Evolutionary conservation across 2,113 vertebrate genomes (phyloP), one percentile per base, ranked within the genome.

Genomic region (Oreochromis niloticus): DNA sequence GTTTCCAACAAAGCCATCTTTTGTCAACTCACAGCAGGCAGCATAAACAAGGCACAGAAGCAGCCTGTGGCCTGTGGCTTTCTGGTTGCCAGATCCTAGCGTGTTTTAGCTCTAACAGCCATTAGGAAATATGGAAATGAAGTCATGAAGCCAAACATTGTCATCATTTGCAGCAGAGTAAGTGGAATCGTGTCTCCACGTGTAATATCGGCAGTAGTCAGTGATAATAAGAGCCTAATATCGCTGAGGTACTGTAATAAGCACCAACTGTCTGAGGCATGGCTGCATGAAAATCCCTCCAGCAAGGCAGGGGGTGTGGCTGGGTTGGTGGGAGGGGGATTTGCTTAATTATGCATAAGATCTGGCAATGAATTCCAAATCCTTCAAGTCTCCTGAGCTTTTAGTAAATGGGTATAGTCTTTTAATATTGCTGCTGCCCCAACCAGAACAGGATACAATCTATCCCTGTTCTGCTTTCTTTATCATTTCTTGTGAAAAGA

Each of bases 321-420:
- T 80, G 86, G 81, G 68, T 84, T 41, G 82, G 30, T 78, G 56
- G 85, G 80, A 66, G 56, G 75, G 63, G 56, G 93, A 56, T 89
- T 93, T 89, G 83, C 85, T 95, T 95, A 95, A 96, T 96, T 95
- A 96, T 95, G 93, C 95, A 96, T 92, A 88, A 93, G 91, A 92
- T 92, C 85, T 91, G 87, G 90, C 84, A 90, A 92, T 90, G 85
- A 93, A 94, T 95, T 92, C 83, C 57, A 92, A 95, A 96, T 94
- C 93, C 93, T 86, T 39, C 73, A 87, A 84, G 86, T 95, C 94
- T 92, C 95, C 68, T 66, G 90, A 93, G 93, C 56, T 86, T 92
- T 86, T 52, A 78, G 78, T 91, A 55, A 93, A 90, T 83, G 84
- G 88, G 85, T 93, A 95, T 84, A 88, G 85, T 86, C 83, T 90